Conservation (phyloP, 2,113 vertebrate species). For the rabbit (Oryctolagus cuniculus) region DNA sequence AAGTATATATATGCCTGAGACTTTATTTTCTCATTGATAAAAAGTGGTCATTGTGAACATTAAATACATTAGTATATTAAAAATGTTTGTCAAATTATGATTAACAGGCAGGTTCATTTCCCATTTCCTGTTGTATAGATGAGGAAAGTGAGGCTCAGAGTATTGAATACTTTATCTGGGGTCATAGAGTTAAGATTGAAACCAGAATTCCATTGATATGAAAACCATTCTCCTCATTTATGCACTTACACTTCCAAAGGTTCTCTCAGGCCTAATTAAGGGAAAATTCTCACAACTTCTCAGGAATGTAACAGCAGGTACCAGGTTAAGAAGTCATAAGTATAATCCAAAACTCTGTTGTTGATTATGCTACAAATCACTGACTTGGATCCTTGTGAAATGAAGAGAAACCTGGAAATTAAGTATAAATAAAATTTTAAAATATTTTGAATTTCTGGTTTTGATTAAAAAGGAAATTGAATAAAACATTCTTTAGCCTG, state of each 20-base stretch:
- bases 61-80: not conserved
- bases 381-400: not conserved
- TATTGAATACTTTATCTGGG: not conserved
- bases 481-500: not conserved
- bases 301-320: not conserved
- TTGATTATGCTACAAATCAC: not conserved
- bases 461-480: slow-evolving; percentile 11
- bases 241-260: not conserved
- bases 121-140: not conserved
- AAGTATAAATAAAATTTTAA: not conserved
- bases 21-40: not conserved
- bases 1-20: not conserved
- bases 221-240: not conserved
- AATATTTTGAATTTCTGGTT: not conserved
- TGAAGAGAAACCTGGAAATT: not conserved
- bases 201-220: not conserved
- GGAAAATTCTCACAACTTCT: slow-evolving; percentile 11
- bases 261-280: not conserved
- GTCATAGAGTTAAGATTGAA: not conserved
- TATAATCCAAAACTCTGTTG: not conserved
- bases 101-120: not conserved
- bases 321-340: not conserved
- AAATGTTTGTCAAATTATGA: not conserved
- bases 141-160: not conserved
- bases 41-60: not conserved